Evolutionary conservation across 2,113 vertebrate genomes (phyloP).

Genomic region (Sigmodon hispidus): DNA sequence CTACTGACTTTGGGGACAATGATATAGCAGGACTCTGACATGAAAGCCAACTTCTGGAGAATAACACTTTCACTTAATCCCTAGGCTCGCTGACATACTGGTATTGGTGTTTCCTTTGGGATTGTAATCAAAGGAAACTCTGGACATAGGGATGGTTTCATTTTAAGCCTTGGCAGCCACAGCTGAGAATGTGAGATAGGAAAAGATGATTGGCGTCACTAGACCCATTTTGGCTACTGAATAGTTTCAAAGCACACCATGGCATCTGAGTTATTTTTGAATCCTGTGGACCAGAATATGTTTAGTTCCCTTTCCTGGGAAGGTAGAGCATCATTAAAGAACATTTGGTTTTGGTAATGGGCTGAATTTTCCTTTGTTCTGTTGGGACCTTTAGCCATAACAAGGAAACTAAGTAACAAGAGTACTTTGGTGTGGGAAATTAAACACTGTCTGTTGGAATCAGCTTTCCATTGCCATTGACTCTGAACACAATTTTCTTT

Average conservation of each 20-base stretch:
- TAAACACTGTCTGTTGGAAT: constrained; percentile 29
- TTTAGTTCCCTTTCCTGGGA: not conserved
- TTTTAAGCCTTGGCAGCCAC: constrained; percentile 28
- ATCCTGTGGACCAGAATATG: not conserved
- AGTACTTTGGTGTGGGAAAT: not conserved
- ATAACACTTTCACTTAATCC: constrained; percentile 45
- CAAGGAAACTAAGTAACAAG: constrained; percentile 48
- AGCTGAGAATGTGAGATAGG: constrained; percentile 26
- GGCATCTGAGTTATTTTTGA: constrained; percentile 64
- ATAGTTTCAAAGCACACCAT: constrained; percentile 42
- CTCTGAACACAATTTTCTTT: constrained; percentile 9
- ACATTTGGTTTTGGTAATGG: constrained; percentile 55
- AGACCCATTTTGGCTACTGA: not conserved
- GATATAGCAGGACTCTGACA: constrained; percentile 34
- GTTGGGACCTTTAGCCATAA: constrained; percentile 30
- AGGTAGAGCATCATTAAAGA: not conserved
- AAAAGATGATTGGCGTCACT: constrained; percentile 46
- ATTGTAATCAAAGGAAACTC: constrained; percentile 57
- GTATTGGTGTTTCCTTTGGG: constrained; percentile 13
- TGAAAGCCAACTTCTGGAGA: constrained; percentile 44
- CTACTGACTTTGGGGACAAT: not conserved
- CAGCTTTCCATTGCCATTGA: not conserved
- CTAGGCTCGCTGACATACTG: not conserved
- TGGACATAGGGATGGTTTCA: not conserved
- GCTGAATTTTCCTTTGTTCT: constrained; percentile 59